Evolutionary conservation across 1,140 invertebrate species (phyloP).

Genomic region (Phymastichus coffea): DNA sequence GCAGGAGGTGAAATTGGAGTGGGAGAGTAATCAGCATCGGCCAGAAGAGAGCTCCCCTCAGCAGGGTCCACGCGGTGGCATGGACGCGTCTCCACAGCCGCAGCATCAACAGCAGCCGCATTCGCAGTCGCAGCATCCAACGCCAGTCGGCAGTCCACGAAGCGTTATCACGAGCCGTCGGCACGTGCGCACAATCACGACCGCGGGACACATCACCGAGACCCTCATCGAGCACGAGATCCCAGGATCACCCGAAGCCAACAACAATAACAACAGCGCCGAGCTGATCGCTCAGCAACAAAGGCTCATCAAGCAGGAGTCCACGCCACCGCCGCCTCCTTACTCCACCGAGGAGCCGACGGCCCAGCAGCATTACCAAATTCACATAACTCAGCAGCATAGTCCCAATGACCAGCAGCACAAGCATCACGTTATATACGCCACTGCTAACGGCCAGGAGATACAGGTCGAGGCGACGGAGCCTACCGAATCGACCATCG

Average conservation of each 20-base stretch:
- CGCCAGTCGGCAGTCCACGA: constrained; percentile 34
- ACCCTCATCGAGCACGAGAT: constrained; percentile 45
- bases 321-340: constrained; percentile 11
- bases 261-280: constrained; percentile 31
- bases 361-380: constrained; percentile 35
- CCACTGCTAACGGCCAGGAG: constrained; percentile 40
- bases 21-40: constrained; percentile 47
- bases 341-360: background rate
- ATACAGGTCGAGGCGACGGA: constrained; percentile 39
- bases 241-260: constrained; percentile 39
- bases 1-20: constrained; percentile 51
- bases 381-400: constrained; percentile 40
- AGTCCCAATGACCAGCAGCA: constrained; percentile 39
- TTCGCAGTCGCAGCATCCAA: background rate
- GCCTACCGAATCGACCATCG: constrained; percentile 32
- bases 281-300: constrained; percentile 32
- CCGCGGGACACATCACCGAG: constrained; percentile 62
- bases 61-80: constrained; percentile 17
- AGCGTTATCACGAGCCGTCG: constrained; percentile 61
- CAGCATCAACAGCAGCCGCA: background rate
- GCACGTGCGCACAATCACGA: constrained; percentile 62
- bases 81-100: constrained; percentile 29
- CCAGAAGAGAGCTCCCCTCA: constrained; percentile 39
- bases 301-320: constrained; percentile 32
- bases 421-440: constrained; percentile 46